Evolutionary conservation across 37 sponge, comb jelly and placozoan species (phyloP).

Genomic region (Agelas oroides): DNA sequence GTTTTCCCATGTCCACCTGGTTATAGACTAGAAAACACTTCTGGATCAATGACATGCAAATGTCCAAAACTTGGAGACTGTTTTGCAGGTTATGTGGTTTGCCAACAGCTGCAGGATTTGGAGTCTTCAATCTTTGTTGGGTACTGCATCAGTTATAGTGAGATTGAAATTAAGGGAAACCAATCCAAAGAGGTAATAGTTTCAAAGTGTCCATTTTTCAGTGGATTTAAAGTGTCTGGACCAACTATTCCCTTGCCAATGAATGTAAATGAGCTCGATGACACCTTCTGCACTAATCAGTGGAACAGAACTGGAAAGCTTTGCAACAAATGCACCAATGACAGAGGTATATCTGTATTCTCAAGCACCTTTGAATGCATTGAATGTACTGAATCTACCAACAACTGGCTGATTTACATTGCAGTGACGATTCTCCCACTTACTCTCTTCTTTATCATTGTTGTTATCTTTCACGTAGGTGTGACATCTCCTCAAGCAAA

Average conservation of each 20-base stretch:
- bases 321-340: conserved; percentile 5
- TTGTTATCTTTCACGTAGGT: conserved; percentile 23
- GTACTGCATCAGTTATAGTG: conserved; percentile 1
- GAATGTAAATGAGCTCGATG: conserved; percentile 1
- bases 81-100: not conserved
- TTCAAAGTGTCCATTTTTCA: not conserved
- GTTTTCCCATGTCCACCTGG: conserved; percentile 31
- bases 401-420: not conserved
- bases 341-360: conserved; percentile 6
- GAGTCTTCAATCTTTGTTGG: not conserved
- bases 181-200: not conserved
- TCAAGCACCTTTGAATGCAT: conserved; percentile 14
- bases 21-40: not conserved
- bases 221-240: not conserved
- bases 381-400: not conserved
- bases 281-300: not conserved
- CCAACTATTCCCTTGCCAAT: not conserved
- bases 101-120: not conserved
- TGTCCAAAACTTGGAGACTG: no score
- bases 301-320: conserved; percentile 6
- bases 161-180: not conserved
- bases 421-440: not conserved
- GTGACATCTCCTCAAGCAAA: conserved; percentile 24
- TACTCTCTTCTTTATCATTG: conserved; percentile 12
- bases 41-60: not conserved